Conservation (phyloP, 1,140 invertebrate species). For the Cyrtorhinus lividipennis region DNA sequence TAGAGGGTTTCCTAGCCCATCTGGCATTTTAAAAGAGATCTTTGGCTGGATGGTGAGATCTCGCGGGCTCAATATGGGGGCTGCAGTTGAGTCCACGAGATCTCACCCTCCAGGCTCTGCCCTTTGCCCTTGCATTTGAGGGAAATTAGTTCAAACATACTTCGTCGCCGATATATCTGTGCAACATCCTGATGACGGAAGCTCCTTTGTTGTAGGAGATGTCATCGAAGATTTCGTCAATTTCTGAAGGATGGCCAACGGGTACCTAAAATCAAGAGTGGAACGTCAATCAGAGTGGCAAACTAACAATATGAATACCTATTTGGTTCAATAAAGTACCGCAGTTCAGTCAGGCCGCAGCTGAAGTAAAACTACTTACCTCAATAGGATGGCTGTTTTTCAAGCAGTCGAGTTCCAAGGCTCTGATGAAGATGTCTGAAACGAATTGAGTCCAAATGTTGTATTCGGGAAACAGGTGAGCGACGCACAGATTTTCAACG, state of each 20-base stretch:
- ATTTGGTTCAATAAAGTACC: neutral
- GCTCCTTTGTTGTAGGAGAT: conserved; percentile 91
- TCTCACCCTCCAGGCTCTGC: too few species aligned
- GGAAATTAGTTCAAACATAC: too few species aligned
- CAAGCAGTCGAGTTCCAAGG: conserved; percentile 75
- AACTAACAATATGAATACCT: neutral
- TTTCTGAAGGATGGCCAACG: conserved; percentile 75
- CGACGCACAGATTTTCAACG: conserved; percentile 75
- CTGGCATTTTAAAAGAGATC: too few species aligned
- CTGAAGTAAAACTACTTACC: conserved; percentile 29
- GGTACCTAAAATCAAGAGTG: conserved; percentile 36
- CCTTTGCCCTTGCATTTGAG: too few species aligned
- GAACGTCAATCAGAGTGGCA: neutral
- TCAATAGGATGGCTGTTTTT: conserved; percentile 85
- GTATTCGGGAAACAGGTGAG: conserved; percentile 77
- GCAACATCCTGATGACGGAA: conserved; percentile 91
- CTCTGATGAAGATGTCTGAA: conserved; percentile 62
- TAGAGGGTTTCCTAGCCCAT: too few species aligned
- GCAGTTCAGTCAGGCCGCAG: neutral
- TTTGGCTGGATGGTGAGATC: too few species aligned
- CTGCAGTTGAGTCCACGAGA: too few species aligned
- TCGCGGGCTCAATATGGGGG: too few species aligned
- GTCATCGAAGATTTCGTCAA: conserved; percentile 90
- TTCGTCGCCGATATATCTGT: conserved; percentile 85
- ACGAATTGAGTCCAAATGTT: conserved; percentile 90